Conservation (phyloP, 1,140 invertebrate genomes). For the Monomorium pharaonis region DNA sequence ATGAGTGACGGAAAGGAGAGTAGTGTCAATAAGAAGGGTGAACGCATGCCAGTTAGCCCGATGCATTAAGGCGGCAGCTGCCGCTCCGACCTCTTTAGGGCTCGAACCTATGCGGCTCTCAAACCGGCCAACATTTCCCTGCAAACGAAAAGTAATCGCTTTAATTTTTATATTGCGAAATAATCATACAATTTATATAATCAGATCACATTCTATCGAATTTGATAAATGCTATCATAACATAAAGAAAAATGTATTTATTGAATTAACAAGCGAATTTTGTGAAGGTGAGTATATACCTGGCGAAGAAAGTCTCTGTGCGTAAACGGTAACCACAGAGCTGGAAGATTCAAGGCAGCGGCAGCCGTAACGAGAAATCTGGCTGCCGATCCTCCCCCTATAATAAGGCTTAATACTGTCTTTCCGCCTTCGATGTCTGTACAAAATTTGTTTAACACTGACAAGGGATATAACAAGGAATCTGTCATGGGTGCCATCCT, state of each 20-base stretch:
- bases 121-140: conserved; percentile 79
- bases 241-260: not conserved
- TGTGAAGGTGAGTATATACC: conserved; percentile 65
- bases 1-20: conserved; percentile 80
- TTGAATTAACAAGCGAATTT: not conserved
- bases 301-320: conserved; percentile 82
- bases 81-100: conserved; percentile 81
- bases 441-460: conserved; percentile 82
- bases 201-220: not conserved
- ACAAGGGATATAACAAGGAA: conserved; percentile 79
- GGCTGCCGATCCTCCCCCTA: conserved; percentile 82
- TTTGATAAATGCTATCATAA: not conserved
- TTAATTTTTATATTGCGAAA: not conserved
- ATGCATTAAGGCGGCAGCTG: conserved; percentile 82
- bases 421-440: conserved; percentile 79
- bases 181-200: not conserved
- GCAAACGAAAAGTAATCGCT: conserved; percentile 22
- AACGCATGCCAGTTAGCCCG: conserved; percentile 84
- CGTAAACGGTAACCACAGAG: conserved; percentile 82
- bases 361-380: conserved; percentile 82
- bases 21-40: conserved; percentile 82
- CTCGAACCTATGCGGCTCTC: conserved; percentile 82
- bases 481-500: conserved; percentile 71
- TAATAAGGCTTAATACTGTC: conserved; percentile 80
- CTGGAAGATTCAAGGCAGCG: conserved; percentile 80